These are phyloP conservation scores for Drosophila arizonae DNA, from an alignment of 1,140 invertebrate species.

Conservation along the genomic window DNA sequence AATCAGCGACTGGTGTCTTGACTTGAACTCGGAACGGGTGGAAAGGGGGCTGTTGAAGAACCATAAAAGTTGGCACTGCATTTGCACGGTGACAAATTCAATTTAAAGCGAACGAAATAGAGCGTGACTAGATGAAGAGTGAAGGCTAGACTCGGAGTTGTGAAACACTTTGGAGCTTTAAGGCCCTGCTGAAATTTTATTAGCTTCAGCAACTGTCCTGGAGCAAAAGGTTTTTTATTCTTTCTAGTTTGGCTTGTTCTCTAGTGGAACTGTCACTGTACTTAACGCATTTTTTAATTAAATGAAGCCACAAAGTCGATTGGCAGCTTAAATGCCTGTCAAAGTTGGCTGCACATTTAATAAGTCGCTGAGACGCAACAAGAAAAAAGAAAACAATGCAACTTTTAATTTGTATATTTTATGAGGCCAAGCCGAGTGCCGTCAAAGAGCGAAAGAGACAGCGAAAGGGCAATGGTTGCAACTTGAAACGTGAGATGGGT, in stretches of 20 bases:
- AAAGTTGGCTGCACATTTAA: slow-evolving; percentile 38
- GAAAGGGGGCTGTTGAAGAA: neutral
- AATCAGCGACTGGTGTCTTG: slow-evolving; percentile 25
- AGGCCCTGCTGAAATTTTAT: slow-evolving; percentile 44
- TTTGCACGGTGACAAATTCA: slow-evolving; percentile 29
- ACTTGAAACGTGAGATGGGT: slow-evolving; percentile 47
- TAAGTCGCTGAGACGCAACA: slow-evolving; percentile 9
- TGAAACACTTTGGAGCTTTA: slow-evolving; percentile 10
- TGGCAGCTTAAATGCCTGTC: slow-evolving; percentile 25
- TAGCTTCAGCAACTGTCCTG: slow-evolving; percentile 38
- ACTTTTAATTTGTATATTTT: slow-evolving; percentile 50
- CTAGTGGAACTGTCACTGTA: neutral
- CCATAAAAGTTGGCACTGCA: slow-evolving; percentile 29
- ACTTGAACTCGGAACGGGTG: neutral
- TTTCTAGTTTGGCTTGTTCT: neutral
- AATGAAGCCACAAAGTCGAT: slow-evolving; percentile 40
- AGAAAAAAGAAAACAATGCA: slow-evolving; percentile 32
- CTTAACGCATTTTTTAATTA: slow-evolving; percentile 19
- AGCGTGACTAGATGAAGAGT: neutral
- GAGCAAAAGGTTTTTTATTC: slow-evolving; percentile 1
- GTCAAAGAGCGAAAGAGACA: neutral
- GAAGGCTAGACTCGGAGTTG: neutral
- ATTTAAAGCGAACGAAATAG: slow-evolving; percentile 24
- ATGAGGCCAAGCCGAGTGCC: slow-evolving; percentile 29
- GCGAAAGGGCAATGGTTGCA: neutral